A percentile compares a stretch with the other conserved stretches of the same genome.
phyloP scores from a whole-genome alignment of 1,140 invertebrate genomes.

The Diprion similis region DNA sequence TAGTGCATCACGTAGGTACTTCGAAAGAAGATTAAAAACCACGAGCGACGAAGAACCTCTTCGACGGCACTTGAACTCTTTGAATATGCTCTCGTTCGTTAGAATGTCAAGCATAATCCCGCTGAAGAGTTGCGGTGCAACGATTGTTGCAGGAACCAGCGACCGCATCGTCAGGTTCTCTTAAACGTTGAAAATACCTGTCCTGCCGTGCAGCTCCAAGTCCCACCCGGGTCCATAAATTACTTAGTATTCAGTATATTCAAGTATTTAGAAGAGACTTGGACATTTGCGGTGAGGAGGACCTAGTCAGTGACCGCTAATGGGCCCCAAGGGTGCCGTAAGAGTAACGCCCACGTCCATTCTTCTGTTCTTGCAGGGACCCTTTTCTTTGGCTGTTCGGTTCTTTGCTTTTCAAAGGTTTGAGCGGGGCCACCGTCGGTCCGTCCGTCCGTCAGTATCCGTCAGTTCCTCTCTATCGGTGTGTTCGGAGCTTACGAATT shows the following conservation, averaged over 20 bases:
- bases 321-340: slow-evolving; percentile 34
- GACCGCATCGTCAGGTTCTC: no score
- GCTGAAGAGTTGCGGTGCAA: not conserved
- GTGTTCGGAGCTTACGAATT: no score
- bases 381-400: not conserved
- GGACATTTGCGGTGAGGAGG: slow-evolving; percentile 34
- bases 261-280: slow-evolving; percentile 26
- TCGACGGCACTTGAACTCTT: no score
- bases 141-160: no score
- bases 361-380: not conserved
- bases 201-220: not conserved
- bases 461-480: no score
- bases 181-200: not conserved
- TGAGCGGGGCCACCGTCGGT: no score
- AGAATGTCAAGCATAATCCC: not conserved
- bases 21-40: no score
- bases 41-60: no score
- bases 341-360: slow-evolving; percentile 42
- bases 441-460: no score
- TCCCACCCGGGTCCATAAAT: slow-evolving; percentile 36
- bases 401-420: no score
- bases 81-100: no score
- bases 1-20: no score
- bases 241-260: slow-evolving; percentile 40
- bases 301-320: slow-evolving; percentile 36